Percentiles rank a stretch among this genome's conserved stretches.
These are phyloP conservation scores for Neomonachus schauinslandi DNA, from an alignment of 2,113 vertebrate genomes.

Conservation along the genomic window DNA sequence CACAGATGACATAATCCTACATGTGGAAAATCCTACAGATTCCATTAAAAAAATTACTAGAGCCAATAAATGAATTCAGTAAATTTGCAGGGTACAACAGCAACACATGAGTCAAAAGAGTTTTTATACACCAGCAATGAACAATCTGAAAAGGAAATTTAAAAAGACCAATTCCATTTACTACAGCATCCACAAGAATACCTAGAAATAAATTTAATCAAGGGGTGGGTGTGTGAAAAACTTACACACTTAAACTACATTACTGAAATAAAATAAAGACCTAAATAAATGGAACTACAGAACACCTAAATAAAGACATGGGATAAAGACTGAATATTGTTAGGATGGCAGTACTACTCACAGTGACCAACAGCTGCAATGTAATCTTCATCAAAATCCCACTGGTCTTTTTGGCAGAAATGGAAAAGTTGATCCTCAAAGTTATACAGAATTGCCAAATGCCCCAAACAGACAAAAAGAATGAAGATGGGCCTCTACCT, in stretches of 20 bases:
- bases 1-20: background rate
- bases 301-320: background rate
- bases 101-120: background rate
- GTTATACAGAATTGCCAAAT: background rate
- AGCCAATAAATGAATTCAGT: background rate
- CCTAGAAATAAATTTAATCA: background rate
- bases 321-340: background rate
- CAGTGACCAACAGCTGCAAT: background rate
- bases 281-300: background rate
- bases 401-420: background rate
- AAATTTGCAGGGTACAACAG: background rate
- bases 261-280: background rate
- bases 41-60: background rate
- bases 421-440: background rate
- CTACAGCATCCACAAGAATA: background rate
- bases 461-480: background rate
- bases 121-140: background rate
- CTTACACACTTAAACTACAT: background rate
- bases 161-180: constrained; percentile 5
- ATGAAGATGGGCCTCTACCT: background rate
- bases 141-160: constrained; percentile 32
- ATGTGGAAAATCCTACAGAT: background rate
- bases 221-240: background rate
- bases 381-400: background rate
- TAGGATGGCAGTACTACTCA: background rate